Evolutionary conservation across 2,113 vertebrate genomes (phyloP), one percentile per base, ranked within the genome.

Genomic region (Pantherophis guttatus): DNA sequence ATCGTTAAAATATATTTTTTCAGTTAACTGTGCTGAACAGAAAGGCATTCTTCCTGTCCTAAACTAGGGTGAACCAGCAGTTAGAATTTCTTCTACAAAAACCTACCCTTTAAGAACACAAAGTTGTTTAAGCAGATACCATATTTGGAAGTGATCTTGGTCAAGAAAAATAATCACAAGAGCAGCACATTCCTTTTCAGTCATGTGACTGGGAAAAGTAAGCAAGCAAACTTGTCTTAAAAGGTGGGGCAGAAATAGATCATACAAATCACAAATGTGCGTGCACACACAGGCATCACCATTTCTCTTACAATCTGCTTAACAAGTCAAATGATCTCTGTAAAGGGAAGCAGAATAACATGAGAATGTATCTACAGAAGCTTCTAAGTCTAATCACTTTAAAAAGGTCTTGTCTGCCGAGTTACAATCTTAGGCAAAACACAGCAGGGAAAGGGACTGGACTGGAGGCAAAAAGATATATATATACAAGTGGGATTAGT

Each of bases 161-260:
- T 97, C 95, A 96, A 97, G 95, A 96, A 96, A 97, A 98, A 97
- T 95, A 97, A 97, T 96, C 94, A 96, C 95, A 95, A 97, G 96
- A 93, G 75, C 91, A 96, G 94, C 52, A 96, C 97, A 97, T 97
- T 97, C 97, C 95, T 97, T 1, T 58, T 91, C 88, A 50, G 0
- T 94, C 95, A 95, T 88, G 94, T 96, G 96, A 95, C 92, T 93
- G 93, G 58, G 88, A 91, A 92, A 85, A 92, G 93, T 87, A 87
- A 75, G 54, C 75, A 93, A 7, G 0, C 17, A 93, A 86, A 65
- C 70, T 87, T 87, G 57, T 86, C 91, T 58, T 65, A 92, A 92
- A 92, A 65, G 85, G 86, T 87, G 86, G 91, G 57, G 86, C 57
- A 53, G 54, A 87, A 92, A 88, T 39, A 91, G 48, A 39, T 92